Evolutionary conservation across 1,140 invertebrate genomes (phyloP), one percentile per base, ranked within the genome.

Genomic region (Pomacea maculata): DNA sequence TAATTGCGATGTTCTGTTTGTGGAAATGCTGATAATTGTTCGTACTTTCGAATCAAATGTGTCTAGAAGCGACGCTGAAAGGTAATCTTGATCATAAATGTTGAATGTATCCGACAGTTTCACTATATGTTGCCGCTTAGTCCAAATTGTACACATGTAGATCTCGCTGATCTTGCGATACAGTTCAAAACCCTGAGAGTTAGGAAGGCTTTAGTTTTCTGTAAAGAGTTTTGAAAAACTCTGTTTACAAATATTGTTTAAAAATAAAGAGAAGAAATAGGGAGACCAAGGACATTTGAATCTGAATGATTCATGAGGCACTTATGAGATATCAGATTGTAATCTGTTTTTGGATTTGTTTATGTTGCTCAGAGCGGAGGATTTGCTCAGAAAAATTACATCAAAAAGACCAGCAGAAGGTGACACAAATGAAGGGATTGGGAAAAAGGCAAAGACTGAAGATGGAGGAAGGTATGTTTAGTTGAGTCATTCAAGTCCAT

Each of bases 381-480:
- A 87, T 25, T 71, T 89, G 9, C 79, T 89, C 21, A 72, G 80
- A 57, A 85, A 86, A 65, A 88, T 89, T 65, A 79, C 85, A 19
- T 78, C 79, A 11, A 89, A 86, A 78, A 79, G 86, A 78, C 65
- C 77, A 75, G 80, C 83, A 67, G 79, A 78, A 34, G 75, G 73
- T n/a, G 82, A 85, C 45, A 75, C 73, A 61, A 86, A 86, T 21
- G 85, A 83, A 29, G 80, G 82, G 25, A 61, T 80, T 15, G 80
- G 83, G 65, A 88, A 87, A 34, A 89, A 85, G 74, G 75, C 67
- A 21, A 86, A 83, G 79, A 76, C 34, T 81, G 80, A 80, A 68
- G 87, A 90, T 68, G 89, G 89, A 82, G 82, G 64, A 72, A 75
- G 81, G 85, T 87, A 85, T 17, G 75, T 45, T 63, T 45, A 54